A percentile compares a stretch with the other conserved stretches of the same genome.
These are phyloP conservation scores for Sapayoa aenigma DNA, from an alignment of 2,113 vertebrate genomes.

Conservation along the genomic window DNA sequence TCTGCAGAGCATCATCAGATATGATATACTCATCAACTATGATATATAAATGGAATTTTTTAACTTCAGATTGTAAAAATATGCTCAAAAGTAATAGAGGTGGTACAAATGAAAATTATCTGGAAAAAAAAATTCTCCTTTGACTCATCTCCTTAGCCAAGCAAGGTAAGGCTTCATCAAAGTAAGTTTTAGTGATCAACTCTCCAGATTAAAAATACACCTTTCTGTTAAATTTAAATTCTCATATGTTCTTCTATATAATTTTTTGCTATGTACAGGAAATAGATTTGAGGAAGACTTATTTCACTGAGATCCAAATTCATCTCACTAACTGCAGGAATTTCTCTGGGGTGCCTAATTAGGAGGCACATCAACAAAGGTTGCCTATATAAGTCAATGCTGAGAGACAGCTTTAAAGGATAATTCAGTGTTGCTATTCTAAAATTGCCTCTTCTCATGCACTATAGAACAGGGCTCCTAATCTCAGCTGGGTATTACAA, in stretches of 20 bases:
- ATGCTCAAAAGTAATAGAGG: background rate
- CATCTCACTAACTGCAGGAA: conserved; percentile 39
- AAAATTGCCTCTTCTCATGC: conserved; percentile 35
- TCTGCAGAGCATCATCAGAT: background rate
- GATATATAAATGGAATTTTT: background rate
- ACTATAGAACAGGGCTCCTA: conserved; percentile 25
- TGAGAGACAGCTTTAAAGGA: conserved; percentile 46
- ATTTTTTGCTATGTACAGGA: background rate
- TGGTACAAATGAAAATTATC: background rate
- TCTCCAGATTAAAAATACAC: background rate
- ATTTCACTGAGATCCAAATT: conserved; percentile 29
- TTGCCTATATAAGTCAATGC: conserved; percentile 12
- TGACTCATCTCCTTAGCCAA: background rate
- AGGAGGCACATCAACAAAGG: conserved; percentile 36
- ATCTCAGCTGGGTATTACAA: conserved; percentile 44
- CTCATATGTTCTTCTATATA: background rate
- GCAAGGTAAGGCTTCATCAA: background rate
- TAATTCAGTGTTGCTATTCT: conserved; percentile 39
- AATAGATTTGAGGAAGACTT: background rate
- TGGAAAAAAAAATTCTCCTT: background rate
- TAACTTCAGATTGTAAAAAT: background rate
- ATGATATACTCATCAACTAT: background rate
- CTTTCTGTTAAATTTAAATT: background rate
- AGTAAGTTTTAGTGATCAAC: background rate
- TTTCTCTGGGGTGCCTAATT: conserved; percentile 55